Percentiles rank a stretch among this genome's conserved stretches.
Evolutionary conservation across 2,888 invertebrate species (phyloP).

Genomic region (Ischnura elegans): DNA sequence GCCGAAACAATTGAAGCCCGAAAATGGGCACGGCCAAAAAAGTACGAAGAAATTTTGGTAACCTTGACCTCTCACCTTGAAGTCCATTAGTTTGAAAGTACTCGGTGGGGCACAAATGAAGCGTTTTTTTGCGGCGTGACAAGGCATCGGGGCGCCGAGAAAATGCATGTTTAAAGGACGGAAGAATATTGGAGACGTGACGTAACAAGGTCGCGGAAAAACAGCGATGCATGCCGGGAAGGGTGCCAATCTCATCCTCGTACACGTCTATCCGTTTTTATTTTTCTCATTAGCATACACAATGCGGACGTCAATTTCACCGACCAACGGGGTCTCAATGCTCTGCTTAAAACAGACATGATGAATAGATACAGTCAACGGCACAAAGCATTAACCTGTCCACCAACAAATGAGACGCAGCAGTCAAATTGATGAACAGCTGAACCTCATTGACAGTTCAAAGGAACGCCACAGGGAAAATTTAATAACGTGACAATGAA

Average conservation of each 20-base stretch:
- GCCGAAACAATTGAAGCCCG: neutral
- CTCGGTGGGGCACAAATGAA: neutral
- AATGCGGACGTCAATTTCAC: neutral
- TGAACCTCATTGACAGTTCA: no score
- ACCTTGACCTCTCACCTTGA: neutral
- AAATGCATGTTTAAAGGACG: neutral
- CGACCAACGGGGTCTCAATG: no score
- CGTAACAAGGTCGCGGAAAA: neutral
- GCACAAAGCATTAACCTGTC: no score
- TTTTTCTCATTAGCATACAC: neutral
- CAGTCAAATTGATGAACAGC: no score
- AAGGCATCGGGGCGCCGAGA: neutral
- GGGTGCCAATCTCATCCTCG: neutral
- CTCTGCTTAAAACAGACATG: no score
- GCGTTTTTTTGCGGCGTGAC: neutral
- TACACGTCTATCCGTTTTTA: neutral
- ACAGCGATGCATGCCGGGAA: neutral
- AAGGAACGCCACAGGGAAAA: no score
- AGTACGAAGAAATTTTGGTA: neutral
- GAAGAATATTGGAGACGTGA: neutral
- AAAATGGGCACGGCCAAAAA: neutral
- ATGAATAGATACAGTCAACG: no score
- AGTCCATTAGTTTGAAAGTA: neutral
- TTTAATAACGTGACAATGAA: no score
- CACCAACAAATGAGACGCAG: no score